Evolutionary conservation across 2,888 invertebrate genomes (phyloP).

Genomic region (Caenorhabditis macrosperma): DNA sequence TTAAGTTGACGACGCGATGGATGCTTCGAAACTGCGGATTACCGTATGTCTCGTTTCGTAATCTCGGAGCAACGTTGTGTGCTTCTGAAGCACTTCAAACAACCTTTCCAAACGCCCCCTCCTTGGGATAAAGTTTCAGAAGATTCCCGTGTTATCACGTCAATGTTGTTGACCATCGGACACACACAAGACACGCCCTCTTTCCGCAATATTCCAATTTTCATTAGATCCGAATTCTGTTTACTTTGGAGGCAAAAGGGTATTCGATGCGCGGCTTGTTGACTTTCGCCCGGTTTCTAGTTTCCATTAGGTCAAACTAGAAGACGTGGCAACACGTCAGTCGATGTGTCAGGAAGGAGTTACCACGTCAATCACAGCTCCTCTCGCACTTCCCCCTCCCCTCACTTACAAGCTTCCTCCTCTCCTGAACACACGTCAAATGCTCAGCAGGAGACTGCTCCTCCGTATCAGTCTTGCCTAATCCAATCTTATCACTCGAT

Average conservation of each 20-base stretch:
- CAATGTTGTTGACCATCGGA: background rate
- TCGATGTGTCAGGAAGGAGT: background rate
- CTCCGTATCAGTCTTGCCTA: constrained; percentile 15
- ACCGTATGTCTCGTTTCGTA: background rate
- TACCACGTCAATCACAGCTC: constrained; percentile 6
- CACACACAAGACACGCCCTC: background rate
- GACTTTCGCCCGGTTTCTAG: constrained; percentile 14
- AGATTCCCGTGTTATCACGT: constrained; percentile 4
- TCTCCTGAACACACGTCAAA: constrained; percentile 9
- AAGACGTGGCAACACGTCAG: constrained; percentile 3
- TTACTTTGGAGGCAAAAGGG: constrained; percentile 14
- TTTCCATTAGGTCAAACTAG: background rate
- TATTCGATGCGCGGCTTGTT: constrained; percentile 1
- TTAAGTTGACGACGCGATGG: background rate
- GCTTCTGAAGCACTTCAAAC: too few species aligned
- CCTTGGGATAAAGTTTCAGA: background rate
- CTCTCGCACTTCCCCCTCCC: background rate
- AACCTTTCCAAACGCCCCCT: background rate
- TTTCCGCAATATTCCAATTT: constrained; percentile 8
- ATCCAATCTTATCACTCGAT: constrained; percentile 23
- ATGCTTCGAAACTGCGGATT: background rate
- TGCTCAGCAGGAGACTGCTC: background rate
- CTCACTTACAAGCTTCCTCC: background rate
- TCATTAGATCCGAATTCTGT: constrained; percentile 5
- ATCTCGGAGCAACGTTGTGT: too few species aligned